phyloP scores from a whole-genome alignment of 2,797 vertebrate species.

The Chloroceryle amazona region DNA sequence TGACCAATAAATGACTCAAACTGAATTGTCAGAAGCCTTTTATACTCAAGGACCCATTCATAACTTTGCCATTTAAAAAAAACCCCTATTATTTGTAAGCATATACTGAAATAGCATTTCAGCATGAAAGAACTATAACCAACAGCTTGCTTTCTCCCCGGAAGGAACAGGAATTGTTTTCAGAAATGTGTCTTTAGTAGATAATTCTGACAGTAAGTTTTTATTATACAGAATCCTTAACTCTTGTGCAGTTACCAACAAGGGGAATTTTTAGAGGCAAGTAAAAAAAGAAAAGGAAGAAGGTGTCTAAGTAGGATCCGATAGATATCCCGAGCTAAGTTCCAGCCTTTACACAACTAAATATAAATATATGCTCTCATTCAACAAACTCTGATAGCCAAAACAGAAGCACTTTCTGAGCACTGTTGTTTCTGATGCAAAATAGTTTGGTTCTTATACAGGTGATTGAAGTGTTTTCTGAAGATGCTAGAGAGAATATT shows the following conservation, averaged over 20 bases:
- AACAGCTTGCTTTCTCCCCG: not conserved
- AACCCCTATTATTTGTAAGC: not conserved
- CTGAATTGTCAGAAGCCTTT: not conserved
- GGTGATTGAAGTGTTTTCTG: not conserved
- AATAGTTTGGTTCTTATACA: not conserved
- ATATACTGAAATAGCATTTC: not conserved
- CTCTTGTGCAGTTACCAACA: not conserved
- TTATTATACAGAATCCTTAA: not conserved
- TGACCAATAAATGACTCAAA: not conserved
- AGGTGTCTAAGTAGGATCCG: not conserved
- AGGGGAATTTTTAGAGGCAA: not conserved
- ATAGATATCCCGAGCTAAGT: not conserved
- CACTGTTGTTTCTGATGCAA: not conserved
- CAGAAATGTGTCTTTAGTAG: not conserved
- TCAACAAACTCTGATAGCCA: not conserved
- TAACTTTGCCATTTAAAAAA: not conserved
- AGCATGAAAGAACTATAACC: not conserved
- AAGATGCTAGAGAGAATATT: not conserved
- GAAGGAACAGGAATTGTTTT: not conserved
- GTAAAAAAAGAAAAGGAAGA: not conserved
- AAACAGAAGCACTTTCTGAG: not conserved
- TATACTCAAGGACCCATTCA: not conserved
- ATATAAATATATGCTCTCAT: not conserved
- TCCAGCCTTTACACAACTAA: not conserved
- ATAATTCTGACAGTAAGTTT: not conserved